A percentile compares a stretch with the other conserved stretches of the same genome.
Conservation (phyloP, 2,113 vertebrate species). For the Grantiella picta region DNA sequence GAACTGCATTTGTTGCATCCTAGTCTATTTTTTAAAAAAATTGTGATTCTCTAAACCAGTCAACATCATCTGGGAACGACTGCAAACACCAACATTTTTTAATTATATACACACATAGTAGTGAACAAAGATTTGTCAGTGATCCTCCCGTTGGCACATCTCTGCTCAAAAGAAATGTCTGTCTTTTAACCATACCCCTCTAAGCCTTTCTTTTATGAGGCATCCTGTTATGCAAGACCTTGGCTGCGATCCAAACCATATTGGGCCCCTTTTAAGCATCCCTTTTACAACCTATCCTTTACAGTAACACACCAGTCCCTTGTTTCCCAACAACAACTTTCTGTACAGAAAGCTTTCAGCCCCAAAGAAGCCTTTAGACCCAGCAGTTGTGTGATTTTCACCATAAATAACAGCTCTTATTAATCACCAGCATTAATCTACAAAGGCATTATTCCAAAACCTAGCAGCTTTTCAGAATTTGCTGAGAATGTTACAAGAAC, state of each 20-base stretch:
- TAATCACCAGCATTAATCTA: slow-evolving; percentile 25
- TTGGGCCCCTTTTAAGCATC: slow-evolving; percentile 62
- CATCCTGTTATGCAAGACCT: slow-evolving; percentile 67
- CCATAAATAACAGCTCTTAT: slow-evolving; percentile 51
- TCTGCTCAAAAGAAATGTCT: slow-evolving; percentile 44
- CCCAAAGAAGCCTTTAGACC: slow-evolving; percentile 47
- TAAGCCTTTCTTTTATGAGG: slow-evolving; percentile 67
- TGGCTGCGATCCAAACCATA: slow-evolving; percentile 63
- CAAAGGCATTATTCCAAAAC: slow-evolving; percentile 42
- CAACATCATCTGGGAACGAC: slow-evolving; percentile 3
- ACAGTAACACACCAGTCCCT: slow-evolving; percentile 66
- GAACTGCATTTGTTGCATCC: background rate
- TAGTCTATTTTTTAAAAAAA: background rate
- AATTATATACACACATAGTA: slow-evolving; percentile 25
- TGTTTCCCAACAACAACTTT: slow-evolving; percentile 67
- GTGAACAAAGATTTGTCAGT: slow-evolving; percentile 50
- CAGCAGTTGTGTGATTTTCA: slow-evolving; percentile 32
- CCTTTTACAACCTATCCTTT: slow-evolving; percentile 68
- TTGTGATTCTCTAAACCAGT: background rate
- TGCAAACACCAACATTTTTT: slow-evolving; percentile 43
- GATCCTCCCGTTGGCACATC: slow-evolving; percentile 48
- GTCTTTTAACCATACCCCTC: slow-evolving; percentile 54
- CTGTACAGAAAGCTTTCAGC: slow-evolving; percentile 57
- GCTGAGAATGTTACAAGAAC: background rate
- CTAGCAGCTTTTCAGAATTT: slow-evolving; percentile 39